Percentiles rank a stretch among this genome's conserved stretches.
phyloP scores from a whole-genome alignment of 1,140 invertebrate species.

The Temnothorax curvispinosus region DNA sequence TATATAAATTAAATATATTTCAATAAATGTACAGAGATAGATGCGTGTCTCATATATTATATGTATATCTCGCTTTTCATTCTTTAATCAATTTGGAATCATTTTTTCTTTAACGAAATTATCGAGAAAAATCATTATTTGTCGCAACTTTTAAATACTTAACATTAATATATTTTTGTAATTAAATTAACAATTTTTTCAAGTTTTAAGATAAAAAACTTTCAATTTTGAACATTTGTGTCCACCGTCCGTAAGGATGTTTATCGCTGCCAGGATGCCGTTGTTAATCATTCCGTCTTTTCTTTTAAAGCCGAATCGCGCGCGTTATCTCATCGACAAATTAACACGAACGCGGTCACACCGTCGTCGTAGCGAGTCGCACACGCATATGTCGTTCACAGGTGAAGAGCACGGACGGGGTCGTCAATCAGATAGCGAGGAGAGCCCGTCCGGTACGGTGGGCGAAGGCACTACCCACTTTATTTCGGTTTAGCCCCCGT shows the following conservation, averaged over 20 bases:
- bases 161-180: not conserved
- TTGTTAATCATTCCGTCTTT: conserved; percentile 42
- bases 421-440: conserved; percentile 74
- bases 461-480: conserved; percentile 50
- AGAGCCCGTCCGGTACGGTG: conserved; percentile 46
- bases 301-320: not conserved
- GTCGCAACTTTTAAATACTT: not conserved
- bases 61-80: not conserved
- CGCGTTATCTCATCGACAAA: conserved; percentile 69
- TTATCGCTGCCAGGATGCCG: conserved; percentile 24
- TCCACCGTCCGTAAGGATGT: not conserved
- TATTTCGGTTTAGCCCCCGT: conserved; percentile 74
- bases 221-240: not conserved
- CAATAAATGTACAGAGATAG: not conserved
- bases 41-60: not conserved
- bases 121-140: not conserved
- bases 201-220: not conserved
- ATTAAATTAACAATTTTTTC: not conserved
- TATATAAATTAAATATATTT: conserved; percentile 7
- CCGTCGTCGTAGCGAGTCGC: conserved; percentile 56
- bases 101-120: not conserved
- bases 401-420: conserved; percentile 62
- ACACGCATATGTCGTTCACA: conserved; percentile 76
- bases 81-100: not conserved
- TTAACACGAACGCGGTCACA: conserved; percentile 71